phyloP scores from a whole-genome alignment of 2,888 invertebrate genomes.

The Pachycephus smyrnensis region DNA sequence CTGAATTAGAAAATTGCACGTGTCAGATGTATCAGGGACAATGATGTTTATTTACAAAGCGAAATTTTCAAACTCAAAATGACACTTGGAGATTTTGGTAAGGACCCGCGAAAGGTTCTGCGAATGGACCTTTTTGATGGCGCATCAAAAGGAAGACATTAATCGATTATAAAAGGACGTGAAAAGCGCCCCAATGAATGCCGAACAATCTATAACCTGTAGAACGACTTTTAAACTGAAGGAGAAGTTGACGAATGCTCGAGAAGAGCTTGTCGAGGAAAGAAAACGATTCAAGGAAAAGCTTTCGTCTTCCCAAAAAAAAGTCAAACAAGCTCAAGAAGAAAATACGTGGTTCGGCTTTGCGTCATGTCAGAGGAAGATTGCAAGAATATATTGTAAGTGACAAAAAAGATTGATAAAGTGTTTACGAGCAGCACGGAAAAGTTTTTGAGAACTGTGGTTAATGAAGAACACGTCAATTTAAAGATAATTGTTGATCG shows the following conservation, averaged over 20 bases:
- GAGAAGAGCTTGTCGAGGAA: constrained; percentile 22
- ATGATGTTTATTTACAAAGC: constrained; percentile 23
- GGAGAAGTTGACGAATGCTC: constrained; percentile 21
- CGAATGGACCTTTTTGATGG: constrained; percentile 31
- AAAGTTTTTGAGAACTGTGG: constrained; percentile 38
- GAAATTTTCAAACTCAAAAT: constrained; percentile 36
- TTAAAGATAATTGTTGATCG: constrained; percentile 30
- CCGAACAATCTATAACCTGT: constrained; percentile 28
- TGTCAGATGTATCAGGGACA: not conserved
- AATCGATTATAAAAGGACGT: constrained; percentile 28
- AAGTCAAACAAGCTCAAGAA: constrained; percentile 28
- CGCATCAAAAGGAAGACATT: constrained; percentile 35
- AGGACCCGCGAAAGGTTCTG: constrained; percentile 13
- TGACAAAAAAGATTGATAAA: constrained; percentile 40
- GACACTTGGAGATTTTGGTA: constrained; percentile 25
- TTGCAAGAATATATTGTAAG: constrained; percentile 32
- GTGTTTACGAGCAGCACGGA: constrained; percentile 34
- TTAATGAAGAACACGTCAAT: constrained; percentile 38
- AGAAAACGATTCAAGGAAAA: constrained; percentile 24
- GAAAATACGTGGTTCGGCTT: constrained; percentile 14
- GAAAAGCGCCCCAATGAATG: constrained; percentile 24
- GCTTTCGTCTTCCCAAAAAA: constrained; percentile 29
- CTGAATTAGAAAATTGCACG: not conserved
- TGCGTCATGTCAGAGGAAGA: constrained; percentile 28
- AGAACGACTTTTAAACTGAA: constrained; percentile 22